phyloP scores from a whole-genome alignment of 2,797 vertebrate species.

The Gymnodraco acuticeps region DNA sequence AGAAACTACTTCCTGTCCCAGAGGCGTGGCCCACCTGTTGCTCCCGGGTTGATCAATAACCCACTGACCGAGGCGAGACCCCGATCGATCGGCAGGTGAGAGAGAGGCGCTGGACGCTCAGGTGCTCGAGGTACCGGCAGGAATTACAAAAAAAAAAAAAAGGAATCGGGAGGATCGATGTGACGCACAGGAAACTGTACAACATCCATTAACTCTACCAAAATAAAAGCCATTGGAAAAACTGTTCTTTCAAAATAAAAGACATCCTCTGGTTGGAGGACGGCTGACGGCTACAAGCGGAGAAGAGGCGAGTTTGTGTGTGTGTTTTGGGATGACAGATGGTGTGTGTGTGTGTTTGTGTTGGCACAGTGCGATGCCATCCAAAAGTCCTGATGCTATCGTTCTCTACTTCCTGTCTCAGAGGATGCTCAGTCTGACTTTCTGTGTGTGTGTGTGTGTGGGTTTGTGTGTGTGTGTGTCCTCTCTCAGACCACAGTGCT shows the following conservation, averaged over 20 bases:
- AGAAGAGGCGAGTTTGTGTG: slow-evolving; percentile 35
- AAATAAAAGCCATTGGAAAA: slow-evolving; percentile 30
- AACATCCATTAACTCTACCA: slow-evolving; percentile 38
- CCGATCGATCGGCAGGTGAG: neutral
- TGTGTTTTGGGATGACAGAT: neutral
- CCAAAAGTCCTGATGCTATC: slow-evolving; percentile 33
- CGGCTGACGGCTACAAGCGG: slow-evolving; percentile 52
- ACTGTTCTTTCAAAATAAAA: slow-evolving; percentile 56
- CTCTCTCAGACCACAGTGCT: slow-evolving; percentile 93
- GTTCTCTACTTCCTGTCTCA: slow-evolving; percentile 44
- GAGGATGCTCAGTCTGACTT: slow-evolving; percentile 20
- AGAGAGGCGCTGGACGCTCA: neutral
- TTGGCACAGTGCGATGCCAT: slow-evolving; percentile 27
- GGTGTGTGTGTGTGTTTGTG: neutral
- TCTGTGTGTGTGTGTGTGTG: slow-evolving; percentile 40
- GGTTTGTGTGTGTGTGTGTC: slow-evolving; percentile 32
- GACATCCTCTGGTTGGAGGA: slow-evolving; percentile 27
- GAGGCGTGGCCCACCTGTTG: slow-evolving; percentile 40
- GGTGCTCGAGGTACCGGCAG: neutral
- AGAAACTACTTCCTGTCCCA: slow-evolving; percentile 40
- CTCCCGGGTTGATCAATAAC: neutral
- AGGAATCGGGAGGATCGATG: slow-evolving; percentile 8
- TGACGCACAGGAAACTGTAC: slow-evolving; percentile 45
- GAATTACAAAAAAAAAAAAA: neutral
- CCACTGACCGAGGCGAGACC: neutral